Conservation (phyloP, 2,113 vertebrate genomes). For the Calidris pygmaea region DNA sequence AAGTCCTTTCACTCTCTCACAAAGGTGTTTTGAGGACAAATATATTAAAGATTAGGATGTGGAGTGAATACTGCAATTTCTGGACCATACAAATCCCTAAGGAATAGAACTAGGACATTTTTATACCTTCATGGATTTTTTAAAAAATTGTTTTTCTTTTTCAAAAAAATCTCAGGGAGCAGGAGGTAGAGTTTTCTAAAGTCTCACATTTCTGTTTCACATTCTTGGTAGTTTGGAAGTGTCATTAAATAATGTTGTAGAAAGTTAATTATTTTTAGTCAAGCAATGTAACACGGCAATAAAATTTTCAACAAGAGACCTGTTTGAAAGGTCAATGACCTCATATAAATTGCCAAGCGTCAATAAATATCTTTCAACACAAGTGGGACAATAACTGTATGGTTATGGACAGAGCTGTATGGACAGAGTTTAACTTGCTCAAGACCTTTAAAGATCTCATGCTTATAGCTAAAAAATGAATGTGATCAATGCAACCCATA, state of each 20-base stretch:
- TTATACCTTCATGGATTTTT: not conserved
- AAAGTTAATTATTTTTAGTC: slow-evolving; percentile 66
- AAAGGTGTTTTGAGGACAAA: not conserved
- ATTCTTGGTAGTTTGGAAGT: slow-evolving; percentile 14
- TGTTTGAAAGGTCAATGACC: not conserved
- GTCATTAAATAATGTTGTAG: not conserved
- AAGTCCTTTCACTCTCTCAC: not conserved
- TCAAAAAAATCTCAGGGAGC: not conserved
- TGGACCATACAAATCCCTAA: not conserved
- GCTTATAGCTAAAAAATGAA: not conserved
- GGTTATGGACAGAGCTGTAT: not conserved
- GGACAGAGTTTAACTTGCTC: not conserved
- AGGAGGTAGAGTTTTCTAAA: not conserved
- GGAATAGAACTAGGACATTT: not conserved
- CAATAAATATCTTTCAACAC: slow-evolving; percentile 50
- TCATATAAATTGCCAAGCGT: slow-evolving; percentile 43
- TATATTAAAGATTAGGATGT: not conserved
- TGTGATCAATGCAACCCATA: not conserved
- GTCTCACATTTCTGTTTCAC: not conserved
- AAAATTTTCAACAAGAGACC: slow-evolving; percentile 45
- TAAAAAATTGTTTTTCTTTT: not conserved
- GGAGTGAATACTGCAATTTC: not conserved
- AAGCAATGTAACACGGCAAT: slow-evolving; percentile 17
- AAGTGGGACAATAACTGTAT: not conserved
- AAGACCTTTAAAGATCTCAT: not conserved